These are phyloP conservation scores for Gobio gobio DNA, from an alignment of 2,113 vertebrate species.

Conservation along the genomic window DNA sequence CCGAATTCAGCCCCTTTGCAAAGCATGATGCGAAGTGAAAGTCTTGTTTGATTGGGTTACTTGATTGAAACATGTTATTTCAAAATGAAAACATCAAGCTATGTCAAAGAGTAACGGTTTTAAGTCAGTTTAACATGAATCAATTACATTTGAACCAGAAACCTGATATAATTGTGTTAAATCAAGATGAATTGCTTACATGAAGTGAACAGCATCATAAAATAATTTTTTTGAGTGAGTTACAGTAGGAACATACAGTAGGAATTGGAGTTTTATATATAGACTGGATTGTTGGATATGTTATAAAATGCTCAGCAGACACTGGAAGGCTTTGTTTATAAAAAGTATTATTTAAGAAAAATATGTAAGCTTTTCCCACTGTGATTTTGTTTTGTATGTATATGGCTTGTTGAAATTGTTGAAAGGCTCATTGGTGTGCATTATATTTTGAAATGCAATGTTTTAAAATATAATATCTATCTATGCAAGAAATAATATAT, in stretches of 20 bases:
- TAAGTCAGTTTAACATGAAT: too few species aligned
- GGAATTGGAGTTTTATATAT: neutral
- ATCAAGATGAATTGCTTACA: too few species aligned
- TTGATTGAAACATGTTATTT: too few species aligned
- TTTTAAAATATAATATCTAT: constrained; percentile 18
- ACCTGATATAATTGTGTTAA: too few species aligned
- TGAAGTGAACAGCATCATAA: too few species aligned
- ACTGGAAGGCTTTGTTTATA: neutral
- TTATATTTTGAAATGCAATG: neutral
- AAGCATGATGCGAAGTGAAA: too few species aligned
- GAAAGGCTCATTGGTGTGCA: neutral
- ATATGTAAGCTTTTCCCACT: neutral
- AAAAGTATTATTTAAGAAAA: neutral
- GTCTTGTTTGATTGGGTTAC: too few species aligned
- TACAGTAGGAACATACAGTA: neutral
- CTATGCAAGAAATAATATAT: constrained; percentile 51
- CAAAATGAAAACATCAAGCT: too few species aligned
- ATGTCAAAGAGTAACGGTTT: too few species aligned
- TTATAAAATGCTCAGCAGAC: neutral
- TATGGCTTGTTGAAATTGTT: neutral
- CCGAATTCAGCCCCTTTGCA: too few species aligned
- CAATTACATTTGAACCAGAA: too few species aligned
- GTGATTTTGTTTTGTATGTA: constrained; percentile 6
- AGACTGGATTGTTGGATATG: neutral
- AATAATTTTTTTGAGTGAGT: too few species aligned